Conservation (phyloP, 2,888 invertebrate genomes). For the Darwinula stevensoni region DNA sequence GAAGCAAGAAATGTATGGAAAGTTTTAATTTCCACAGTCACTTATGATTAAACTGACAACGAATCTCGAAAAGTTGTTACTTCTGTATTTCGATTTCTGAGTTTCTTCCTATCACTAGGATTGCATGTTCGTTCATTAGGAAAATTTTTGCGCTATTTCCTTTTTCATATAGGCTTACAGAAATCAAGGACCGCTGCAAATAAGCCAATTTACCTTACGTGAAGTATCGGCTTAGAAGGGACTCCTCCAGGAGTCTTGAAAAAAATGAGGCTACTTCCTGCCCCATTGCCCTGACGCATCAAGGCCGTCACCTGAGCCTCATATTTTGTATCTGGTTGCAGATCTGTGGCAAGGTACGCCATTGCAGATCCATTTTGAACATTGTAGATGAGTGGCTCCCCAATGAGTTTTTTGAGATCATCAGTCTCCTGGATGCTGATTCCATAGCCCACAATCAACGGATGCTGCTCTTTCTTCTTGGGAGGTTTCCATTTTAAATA, state of each 20-base stretch:
- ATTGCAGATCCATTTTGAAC: constrained; percentile 34
- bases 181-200: too few relatives aligned
- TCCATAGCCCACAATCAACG: constrained; percentile 85
- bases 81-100: too few relatives aligned
- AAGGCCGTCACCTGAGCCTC: constrained; percentile 79
- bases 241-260: constrained; percentile 81
- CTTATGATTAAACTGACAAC: too few relatives aligned
- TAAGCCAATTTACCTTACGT: not conserved
- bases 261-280: constrained; percentile 51
- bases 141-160: too few relatives aligned
- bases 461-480: constrained; percentile 61
- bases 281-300: constrained; percentile 87
- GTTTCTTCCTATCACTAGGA: too few relatives aligned
- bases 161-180: too few relatives aligned
- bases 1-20: too few relatives aligned
- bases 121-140: too few relatives aligned
- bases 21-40: too few relatives aligned
- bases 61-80: too few relatives aligned
- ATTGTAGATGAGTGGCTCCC: not conserved
- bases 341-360: constrained; percentile 43
- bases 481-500: constrained; percentile 87
- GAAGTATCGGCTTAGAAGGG: constrained; percentile 50
- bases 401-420: not conserved
- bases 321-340: constrained; percentile 86
- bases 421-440: constrained; percentile 62